phyloP scores from a whole-genome alignment of 2,113 vertebrate genomes.

The Oreotrochilus melanogaster region DNA sequence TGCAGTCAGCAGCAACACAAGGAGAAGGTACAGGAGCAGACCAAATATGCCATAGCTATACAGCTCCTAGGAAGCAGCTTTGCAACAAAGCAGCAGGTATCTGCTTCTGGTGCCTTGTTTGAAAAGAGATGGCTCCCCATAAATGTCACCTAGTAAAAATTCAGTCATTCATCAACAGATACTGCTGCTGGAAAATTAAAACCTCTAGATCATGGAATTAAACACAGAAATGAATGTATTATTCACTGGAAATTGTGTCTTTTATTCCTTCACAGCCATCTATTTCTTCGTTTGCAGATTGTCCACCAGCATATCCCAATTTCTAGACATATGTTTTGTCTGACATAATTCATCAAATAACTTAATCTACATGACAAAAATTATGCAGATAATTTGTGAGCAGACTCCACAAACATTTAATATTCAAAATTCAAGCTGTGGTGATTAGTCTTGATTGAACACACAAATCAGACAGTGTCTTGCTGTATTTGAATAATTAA shows the following conservation, averaged over 20 bases:
- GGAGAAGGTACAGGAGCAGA: not conserved
- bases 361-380: slow-evolving; percentile 35
- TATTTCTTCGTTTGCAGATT: not conserved
- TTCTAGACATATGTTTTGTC: not conserved
- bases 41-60: fast-evolving
- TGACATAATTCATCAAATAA: not conserved
- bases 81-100: fast-evolving
- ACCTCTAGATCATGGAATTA: not conserved
- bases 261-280: not conserved
- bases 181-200: not conserved
- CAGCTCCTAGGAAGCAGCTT: not conserved
- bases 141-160: not conserved
- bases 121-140: not conserved
- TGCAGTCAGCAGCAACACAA: fast-evolving
- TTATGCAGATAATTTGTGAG: slow-evolving; percentile 26
- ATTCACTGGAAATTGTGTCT: not conserved
- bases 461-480: slow-evolving; percentile 4
- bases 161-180: fast-evolving
- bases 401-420: slow-evolving; percentile 47
- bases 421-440: slow-evolving; percentile 55
- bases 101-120: not conserved
- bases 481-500: slow-evolving; percentile 40
- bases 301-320: not conserved
- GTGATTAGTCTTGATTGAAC: slow-evolving; percentile 64
- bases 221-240: not conserved